Percentiles rank a stretch among this genome's conserved stretches.
Conservation (phyloP, 2,797 vertebrate genomes). For the Falco cherrug region DNA sequence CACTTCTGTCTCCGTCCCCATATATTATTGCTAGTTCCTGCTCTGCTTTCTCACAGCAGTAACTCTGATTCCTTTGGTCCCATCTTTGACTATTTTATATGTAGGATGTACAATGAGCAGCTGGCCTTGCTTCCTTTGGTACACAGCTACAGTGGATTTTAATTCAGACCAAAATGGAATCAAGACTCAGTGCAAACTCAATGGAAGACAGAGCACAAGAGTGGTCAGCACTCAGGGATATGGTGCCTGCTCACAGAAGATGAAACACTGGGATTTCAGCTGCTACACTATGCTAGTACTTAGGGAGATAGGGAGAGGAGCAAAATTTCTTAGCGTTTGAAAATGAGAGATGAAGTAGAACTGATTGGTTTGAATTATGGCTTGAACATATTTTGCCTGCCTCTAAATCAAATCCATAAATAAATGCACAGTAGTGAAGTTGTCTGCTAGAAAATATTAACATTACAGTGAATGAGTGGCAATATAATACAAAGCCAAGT, state of each 20-base stretch:
- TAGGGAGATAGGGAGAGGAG: not conserved
- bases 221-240: not conserved
- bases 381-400: not conserved
- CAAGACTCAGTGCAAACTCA: not conserved
- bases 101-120: not conserved
- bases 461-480: not conserved
- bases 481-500: not conserved
- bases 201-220: not conserved
- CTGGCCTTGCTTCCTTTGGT: not conserved
- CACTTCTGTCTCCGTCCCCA: not conserved
- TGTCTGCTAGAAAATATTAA: not conserved
- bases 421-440: not conserved
- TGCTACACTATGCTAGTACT: not conserved
- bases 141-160: not conserved
- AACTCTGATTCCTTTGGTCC: not conserved
- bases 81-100: not conserved
- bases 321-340: not conserved
- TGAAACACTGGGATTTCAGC: not conserved
- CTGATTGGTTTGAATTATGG: not conserved
- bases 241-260: not conserved
- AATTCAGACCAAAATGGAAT: not conserved
- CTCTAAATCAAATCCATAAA: not conserved
- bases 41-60: not conserved
- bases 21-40: not conserved
- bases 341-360: not conserved